Base-by-base conservation (phyloP, 2,797 vertebrate genomes). In the Hemibagrus guttatus region DNA sequence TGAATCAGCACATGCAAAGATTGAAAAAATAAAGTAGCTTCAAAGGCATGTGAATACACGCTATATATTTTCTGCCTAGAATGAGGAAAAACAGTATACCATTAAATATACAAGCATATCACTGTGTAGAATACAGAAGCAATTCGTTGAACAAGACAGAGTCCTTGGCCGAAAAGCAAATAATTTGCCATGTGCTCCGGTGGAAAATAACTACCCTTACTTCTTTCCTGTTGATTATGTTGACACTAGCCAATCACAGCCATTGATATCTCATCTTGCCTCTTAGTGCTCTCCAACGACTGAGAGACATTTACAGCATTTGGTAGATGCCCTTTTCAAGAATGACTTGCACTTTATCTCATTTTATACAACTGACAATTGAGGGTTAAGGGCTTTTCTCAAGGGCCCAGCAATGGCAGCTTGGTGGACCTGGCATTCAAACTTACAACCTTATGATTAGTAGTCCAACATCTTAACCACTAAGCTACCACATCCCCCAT, bases 31-130 rank as follows among this genome's bases (percentile, higher is more conserved):
- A 71, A 69, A 69, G 16, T 6, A 68, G 52, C 19, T 68, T 84
- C 54, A 83, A 83, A 86, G 61, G 54, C 80, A 39, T 54, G 56
- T 63, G 66, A 74, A 74, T 54, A 63, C 52, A 35, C 9, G 23
- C 54, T 39, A 21, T 81, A 61, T 26, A 59, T 14, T 46, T 74
- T 72, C 19, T 14, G 46, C 49, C 28, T 14, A 42, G 39, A 76
- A 75, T 42, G 49, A 86, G 71, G 31, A 87, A n/a, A 39, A 84
- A 69, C 56, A 6, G 21, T 56, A 26, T 23, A 66, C 31, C 6
- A 54, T 59, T 75, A 35, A 28, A 82, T 35, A 31, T 49, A 83
- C 49, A 76, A 83, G 59, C 6, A 58, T 19, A 23, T 76, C 23
- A 68, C n/a, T 69, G 19, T 12, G 26, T 31, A n/a, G 58, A 76